Percentiles rank a stretch among this genome's conserved stretches.
These are phyloP conservation scores for Fringilla coelebs DNA, from an alignment of 2,797 vertebrate genomes.

Conservation along the genomic window DNA sequence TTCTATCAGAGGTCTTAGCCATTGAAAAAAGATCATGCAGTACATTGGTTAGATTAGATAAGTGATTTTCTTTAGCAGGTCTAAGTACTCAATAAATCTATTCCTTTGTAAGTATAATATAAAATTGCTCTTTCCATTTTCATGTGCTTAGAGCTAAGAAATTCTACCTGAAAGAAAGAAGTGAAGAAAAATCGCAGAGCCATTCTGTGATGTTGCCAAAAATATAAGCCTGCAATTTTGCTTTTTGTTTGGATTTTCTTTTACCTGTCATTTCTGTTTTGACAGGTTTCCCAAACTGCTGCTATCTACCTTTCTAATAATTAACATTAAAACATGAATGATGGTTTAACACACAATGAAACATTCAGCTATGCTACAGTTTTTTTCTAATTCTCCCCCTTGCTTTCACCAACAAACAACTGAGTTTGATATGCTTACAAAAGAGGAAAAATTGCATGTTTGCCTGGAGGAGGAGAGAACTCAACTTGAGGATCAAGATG, in stretches of 20 bases:
- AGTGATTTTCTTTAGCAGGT: background rate
- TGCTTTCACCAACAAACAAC: background rate
- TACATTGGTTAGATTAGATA: background rate
- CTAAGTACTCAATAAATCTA: background rate
- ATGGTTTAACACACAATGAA: constrained; percentile 11
- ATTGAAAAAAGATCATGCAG: background rate
- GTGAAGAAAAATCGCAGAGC: background rate
- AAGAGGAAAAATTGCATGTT: constrained; percentile 1
- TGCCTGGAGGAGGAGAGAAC: background rate
- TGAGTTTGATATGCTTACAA: background rate
- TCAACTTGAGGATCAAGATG: background rate
- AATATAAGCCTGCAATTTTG: background rate
- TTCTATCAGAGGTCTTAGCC: background rate
- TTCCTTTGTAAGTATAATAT: background rate
- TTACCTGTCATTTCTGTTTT: constrained; percentile 12
- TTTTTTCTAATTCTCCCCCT: background rate
- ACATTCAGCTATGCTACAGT: background rate
- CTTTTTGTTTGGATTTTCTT: constrained; percentile 40
- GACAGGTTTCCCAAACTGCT: constrained; percentile 11
- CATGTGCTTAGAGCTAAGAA: background rate
- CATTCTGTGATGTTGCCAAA: background rate
- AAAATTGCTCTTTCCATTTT: background rate
- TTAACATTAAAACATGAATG: background rate
- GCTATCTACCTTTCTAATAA: constrained; percentile 1
- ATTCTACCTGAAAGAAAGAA: background rate